Conservation (phyloP, 92 coral and sea anemone species). For the Palythoa heliodiscus region DNA sequence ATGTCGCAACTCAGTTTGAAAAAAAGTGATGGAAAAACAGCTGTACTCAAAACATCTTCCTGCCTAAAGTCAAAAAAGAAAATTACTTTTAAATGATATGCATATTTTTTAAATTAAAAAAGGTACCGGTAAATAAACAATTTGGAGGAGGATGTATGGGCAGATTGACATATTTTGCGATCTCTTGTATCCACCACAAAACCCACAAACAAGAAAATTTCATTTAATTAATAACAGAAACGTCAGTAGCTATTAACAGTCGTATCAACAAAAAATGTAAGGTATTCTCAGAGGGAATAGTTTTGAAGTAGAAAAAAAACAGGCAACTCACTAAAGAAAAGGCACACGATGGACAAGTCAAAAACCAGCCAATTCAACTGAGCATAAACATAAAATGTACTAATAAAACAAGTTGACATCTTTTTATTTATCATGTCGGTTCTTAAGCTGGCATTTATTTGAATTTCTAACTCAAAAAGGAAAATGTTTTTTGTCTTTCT, state of each 20-base stretch:
- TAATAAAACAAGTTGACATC: not conserved
- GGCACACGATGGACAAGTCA: not conserved
- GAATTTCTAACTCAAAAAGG: too few relatives aligned
- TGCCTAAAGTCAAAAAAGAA: not conserved
- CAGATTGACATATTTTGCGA: not conserved
- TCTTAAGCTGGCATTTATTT: too few relatives aligned
- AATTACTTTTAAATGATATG: not conserved
- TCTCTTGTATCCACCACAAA: conserved; percentile 3
- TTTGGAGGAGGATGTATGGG: not conserved
- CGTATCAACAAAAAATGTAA: not conserved
- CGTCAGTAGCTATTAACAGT: not conserved
- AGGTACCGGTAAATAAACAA: not conserved
- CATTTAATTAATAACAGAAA: not conserved
- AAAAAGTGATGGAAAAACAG: too few relatives aligned
- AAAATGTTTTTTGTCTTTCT: not conserved
- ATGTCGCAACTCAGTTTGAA: too few relatives aligned
- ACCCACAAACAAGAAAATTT: conserved; percentile 29
- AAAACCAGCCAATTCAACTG: not conserved
- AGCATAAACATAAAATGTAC: not conserved
- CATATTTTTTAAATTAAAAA: conserved; percentile 1
- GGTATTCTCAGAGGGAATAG: not conserved
- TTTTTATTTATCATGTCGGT: not conserved
- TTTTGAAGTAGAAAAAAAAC: not conserved
- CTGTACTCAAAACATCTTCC: not conserved
- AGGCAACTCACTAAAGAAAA: not conserved